Evolutionary conservation across 2,797 vertebrate genomes (phyloP), one percentile per base, ranked within the genome.

Genomic region (Menidia menidia): DNA sequence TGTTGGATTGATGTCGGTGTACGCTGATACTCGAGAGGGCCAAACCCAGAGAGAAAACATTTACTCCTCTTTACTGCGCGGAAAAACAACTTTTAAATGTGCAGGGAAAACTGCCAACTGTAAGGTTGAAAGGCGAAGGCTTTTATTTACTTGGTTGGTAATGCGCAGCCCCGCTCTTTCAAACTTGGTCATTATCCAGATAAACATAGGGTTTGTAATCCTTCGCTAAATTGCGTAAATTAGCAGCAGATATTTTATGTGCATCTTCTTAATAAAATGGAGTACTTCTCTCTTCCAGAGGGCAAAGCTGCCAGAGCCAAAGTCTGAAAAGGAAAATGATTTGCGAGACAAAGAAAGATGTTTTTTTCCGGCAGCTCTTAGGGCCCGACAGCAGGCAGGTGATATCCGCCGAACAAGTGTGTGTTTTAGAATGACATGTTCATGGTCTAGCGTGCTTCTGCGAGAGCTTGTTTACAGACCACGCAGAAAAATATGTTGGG

Each of bases 1-100:
- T 61, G 73, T 78, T 71, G 78, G 81, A 80, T 72, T 67, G 80
- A 50, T 78, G 79, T 87, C 77, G 64, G 25, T 78, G 61, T 82
- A 65, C 75, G 64, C 51, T 50, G 70, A 82, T 77, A 75, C 66
- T 77, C 55, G 2, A 51, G 65, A 71, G 64, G 68, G 65, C 59
- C 48, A 63, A 73, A 60, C 65, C 71, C 69, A 14, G n/a, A 70
- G 76, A 88, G 79, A 71, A 64, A 69, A 77, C 73, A 64, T 58
- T 77, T 59, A 44, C 52, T 66, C 31, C 60, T 74, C 60, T 63
- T 48, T 60, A 57, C 55, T 31, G 51, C 44, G 30, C 51, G 56
- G 59, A 51, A 74, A 79, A 80, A 73, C 42, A 74, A 68, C 62
- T 75, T 83, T 73, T 25, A 73, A 74, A 80, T 65, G 70, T 70